Evolutionary conservation across 2,888 invertebrate genomes (phyloP), one percentile per base, ranked within the genome.

Genomic region (Hedya salicella): DNA sequence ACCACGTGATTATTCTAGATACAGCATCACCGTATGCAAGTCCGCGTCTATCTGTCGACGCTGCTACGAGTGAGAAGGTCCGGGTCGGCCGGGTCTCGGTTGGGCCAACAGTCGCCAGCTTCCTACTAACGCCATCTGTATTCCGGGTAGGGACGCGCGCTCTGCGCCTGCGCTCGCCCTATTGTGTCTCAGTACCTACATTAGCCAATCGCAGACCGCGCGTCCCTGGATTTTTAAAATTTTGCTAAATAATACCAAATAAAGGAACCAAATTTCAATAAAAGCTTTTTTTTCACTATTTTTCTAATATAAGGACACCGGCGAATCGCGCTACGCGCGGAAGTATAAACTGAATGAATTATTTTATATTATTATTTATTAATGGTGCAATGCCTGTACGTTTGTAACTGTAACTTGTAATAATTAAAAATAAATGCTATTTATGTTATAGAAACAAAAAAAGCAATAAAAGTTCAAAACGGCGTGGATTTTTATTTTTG

Each of bases 371-470:
- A 87, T 83, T 88, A 91, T 91, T 91, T 90, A 89, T 90, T 89
- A 88, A 87, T 89, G 75, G 89, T 91, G 88, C 90, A 89, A 89
- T 88, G 78, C 77, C 88, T 89, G 89, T 91, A 88, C 90, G 89
- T 90, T 89, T 90, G 87, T 91, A 89, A 87, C 84, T 90, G 88
- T 90, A 90, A 89, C 88, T 89, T 89, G 85, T 90, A 88, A 83
- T 91, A 86, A 81, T 87, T 88, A 88, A 91, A 89, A 88, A 89
- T 91, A 91, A 91, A 91, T 89, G 89, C 90, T 91, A 92, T 91
- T 91, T 91, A 91, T 92, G 91, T 91, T 89, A 91, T 89, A 87
- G 83, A 88, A 85, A 89, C 83, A 90, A 90, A 91, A 89, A 91
- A 91, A 87, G 81, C 82, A 92, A 91, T 91, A 92, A 91, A 92